These are phyloP conservation scores for Pterocles orientalis DNA, from an alignment of 2,113 vertebrate species.

Conservation along the genomic window DNA sequence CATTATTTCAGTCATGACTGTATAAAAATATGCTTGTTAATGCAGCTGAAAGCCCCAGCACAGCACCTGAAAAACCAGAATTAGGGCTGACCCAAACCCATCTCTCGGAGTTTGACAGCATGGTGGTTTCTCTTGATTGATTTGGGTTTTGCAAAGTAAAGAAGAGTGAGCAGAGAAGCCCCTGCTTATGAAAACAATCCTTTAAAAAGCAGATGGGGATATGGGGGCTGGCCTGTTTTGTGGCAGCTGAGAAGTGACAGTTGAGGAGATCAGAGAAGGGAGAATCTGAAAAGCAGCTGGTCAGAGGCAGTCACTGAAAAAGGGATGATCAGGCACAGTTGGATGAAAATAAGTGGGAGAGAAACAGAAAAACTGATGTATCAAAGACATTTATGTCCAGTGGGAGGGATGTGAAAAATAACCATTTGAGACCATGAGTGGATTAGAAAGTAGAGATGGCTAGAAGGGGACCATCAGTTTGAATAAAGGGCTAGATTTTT, in stretches of 20 bases:
- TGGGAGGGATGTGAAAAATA: not conserved
- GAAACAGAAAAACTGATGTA: not conserved
- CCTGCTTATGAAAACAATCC: not conserved
- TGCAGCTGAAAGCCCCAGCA: not conserved
- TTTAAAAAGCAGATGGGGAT: conserved; percentile 55
- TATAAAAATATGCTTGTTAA: not conserved
- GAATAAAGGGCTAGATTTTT: not conserved
- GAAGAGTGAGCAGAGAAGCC: not conserved
- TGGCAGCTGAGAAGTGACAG: conserved; percentile 38
- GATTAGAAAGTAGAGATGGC: not conserved
- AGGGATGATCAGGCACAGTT: conserved; percentile 23
- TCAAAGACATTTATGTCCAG: not conserved
- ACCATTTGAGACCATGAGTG: not conserved
- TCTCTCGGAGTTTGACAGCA: not conserved
- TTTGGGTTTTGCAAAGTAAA: not conserved
- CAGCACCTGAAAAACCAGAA: not conserved
- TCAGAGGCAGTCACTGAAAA: conserved; percentile 3
- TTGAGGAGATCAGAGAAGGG: conserved; percentile 39
- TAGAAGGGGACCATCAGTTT: not conserved
- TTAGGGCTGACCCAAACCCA: not conserved
- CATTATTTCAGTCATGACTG: not conserved
- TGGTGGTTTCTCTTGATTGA: not conserved
- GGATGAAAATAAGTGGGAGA: not conserved
- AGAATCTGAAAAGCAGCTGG: conserved; percentile 61
- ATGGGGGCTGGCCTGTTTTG: conserved; percentile 24